These are phyloP conservation scores for Ylistrum balloti DNA, from an alignment of 1,140 invertebrate genomes.

Conservation along the genomic window DNA sequence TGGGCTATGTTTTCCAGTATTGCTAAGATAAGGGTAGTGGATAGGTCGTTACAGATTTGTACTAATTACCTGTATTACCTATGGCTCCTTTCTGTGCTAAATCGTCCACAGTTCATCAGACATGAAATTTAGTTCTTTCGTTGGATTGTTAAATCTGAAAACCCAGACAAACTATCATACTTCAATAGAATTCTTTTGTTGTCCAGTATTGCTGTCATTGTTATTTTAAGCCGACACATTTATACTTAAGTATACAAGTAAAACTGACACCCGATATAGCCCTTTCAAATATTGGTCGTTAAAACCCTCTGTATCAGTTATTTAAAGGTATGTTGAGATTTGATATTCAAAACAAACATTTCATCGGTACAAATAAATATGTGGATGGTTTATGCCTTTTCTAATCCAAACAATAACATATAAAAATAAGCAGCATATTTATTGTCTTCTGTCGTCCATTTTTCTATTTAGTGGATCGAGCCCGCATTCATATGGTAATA, in stretches of 20 bases:
- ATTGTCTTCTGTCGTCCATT: background rate
- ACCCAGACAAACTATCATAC: conserved; percentile 1
- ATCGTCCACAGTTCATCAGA: conserved; percentile 26
- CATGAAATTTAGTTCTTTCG: background rate
- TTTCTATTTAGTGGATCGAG: background rate
- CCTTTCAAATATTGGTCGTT: conserved; percentile 7
- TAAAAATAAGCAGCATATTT: background rate
- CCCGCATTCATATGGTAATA: background rate
- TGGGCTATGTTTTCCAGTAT: background rate
- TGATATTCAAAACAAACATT: conserved; percentile 10
- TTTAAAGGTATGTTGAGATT: background rate
- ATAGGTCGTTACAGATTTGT: background rate
- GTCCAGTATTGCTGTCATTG: background rate
- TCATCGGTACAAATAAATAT: background rate
- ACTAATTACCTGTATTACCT: background rate
- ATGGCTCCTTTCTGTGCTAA: background rate
- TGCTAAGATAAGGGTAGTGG: background rate
- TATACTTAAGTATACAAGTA: background rate
- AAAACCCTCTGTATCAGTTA: background rate
- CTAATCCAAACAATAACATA: background rate
- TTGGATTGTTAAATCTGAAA: background rate
- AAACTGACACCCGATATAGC: conserved; percentile 6
- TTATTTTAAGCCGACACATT: conserved; percentile 29
- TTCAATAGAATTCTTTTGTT: background rate
- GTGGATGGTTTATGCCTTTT: background rate